These are phyloP conservation scores for Colaptes auratus DNA, from an alignment of 2,113 vertebrate species.

Conservation along the genomic window DNA sequence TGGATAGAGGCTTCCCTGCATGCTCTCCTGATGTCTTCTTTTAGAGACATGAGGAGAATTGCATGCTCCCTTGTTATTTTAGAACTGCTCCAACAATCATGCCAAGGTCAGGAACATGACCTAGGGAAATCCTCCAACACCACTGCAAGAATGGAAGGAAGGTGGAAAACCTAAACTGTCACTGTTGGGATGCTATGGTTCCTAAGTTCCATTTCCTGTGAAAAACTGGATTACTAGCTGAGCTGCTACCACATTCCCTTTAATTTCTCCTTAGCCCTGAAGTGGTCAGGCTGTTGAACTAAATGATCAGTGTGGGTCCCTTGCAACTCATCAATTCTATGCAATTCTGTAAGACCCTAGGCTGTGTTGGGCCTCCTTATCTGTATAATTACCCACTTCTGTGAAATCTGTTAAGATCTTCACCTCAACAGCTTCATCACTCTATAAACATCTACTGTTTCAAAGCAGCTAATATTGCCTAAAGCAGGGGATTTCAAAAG, in stretches of 20 bases:
- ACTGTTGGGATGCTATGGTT: not conserved
- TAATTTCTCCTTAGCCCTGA: not conserved
- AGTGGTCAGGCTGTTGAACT: not conserved
- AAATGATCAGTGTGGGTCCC: not conserved
- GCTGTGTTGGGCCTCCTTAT: not conserved
- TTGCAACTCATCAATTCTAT: not conserved
- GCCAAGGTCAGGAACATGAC: not conserved
- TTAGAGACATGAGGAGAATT: not conserved
- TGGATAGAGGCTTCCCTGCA: not conserved
- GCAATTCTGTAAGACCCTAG: not conserved
- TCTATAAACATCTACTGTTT: not conserved
- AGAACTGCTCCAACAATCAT: not conserved
- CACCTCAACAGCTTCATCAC: not conserved
- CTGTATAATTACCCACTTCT: not conserved
- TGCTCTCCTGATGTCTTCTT: not conserved
- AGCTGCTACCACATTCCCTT: not conserved
- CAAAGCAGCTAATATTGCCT: not conserved
- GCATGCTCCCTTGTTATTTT: not conserved
- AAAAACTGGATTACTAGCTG: not conserved
- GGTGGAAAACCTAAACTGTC: not conserved
- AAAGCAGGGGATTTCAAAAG: not conserved
- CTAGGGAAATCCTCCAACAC: not conserved
- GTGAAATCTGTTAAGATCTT: not conserved
- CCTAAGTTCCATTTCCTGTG: not conserved
- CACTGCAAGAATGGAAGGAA: not conserved